These are phyloP conservation scores for Eremobia ochroleuca DNA, from an alignment of 2,888 invertebrate species.

Conservation along the genomic window DNA sequence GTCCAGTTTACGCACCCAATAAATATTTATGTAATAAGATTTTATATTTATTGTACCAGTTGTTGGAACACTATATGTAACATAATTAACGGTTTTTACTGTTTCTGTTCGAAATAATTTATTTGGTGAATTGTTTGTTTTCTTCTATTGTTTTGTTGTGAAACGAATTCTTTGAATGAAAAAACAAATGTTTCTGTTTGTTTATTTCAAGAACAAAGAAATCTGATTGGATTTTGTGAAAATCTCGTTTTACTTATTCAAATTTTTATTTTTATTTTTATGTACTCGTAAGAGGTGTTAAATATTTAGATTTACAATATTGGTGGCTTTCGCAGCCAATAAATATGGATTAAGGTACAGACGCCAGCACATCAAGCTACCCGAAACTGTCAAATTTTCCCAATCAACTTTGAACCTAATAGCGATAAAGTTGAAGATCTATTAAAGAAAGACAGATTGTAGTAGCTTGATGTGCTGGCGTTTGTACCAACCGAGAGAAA, in stretches of 20 bases:
- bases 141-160: neutral
- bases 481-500: neutral
- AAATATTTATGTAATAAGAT: constrained; percentile 58
- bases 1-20: constrained; percentile 55
- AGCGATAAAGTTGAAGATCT: no score
- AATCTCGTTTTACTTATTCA: neutral
- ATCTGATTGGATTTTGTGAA: neutral
- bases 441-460: no score
- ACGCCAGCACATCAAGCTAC: no score
- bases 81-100: constrained; percentile 34
- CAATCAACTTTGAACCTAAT: no score
- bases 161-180: constrained; percentile 2
- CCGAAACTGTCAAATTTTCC: no score
- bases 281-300: neutral
- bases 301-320: neutral
- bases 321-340: neutral
- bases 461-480: no score
- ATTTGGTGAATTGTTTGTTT: constrained; percentile 17
- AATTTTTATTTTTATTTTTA: neutral
- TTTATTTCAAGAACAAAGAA: neutral
- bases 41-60: constrained; percentile 56
- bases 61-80: constrained; percentile 41
- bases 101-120: constrained; percentile 19
- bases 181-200: constrained; percentile 1
- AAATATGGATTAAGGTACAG: neutral